Evolutionary conservation across 2,113 vertebrate species (phyloP).

Genomic region (Datnioides undecimradiatus): DNA sequence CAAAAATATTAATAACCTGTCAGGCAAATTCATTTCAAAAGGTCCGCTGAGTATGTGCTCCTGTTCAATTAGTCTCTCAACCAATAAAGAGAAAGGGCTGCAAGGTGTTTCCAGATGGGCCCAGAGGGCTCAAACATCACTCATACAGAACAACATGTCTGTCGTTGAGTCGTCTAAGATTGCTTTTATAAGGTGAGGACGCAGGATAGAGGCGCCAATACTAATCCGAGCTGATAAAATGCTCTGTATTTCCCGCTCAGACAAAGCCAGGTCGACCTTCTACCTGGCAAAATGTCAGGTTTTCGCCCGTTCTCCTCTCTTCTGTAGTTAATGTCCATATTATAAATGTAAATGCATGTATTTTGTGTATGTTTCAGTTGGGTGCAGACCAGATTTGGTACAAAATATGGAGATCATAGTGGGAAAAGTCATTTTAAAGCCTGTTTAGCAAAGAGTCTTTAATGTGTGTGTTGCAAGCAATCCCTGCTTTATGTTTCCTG

Average conservation of each 20-base stretch:
- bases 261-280: neutral
- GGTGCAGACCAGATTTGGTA: neutral
- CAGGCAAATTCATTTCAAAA: conserved; percentile 19
- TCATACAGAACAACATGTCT: neutral
- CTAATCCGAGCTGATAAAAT: neutral
- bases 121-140: neutral
- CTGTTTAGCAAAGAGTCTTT: neutral
- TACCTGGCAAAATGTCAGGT: neutral
- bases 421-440: neutral
- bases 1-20: conserved; percentile 37
- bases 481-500: neutral
- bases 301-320: neutral
- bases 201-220: neutral
- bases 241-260: neutral
- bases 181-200: neutral
- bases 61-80: conserved; percentile 2
- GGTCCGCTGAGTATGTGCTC: neutral
- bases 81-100: conserved; percentile 15
- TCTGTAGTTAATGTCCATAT: neutral
- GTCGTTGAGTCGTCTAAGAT: neutral
- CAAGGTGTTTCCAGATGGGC: neutral
- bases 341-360: neutral
- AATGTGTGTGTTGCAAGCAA: neutral
- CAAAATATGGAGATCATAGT: neutral
- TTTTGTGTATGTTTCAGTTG: neutral